These are phyloP conservation scores for Hoplostethus mediterraneus DNA, from an alignment of 2,797 vertebrate species.

Conservation along the genomic window DNA sequence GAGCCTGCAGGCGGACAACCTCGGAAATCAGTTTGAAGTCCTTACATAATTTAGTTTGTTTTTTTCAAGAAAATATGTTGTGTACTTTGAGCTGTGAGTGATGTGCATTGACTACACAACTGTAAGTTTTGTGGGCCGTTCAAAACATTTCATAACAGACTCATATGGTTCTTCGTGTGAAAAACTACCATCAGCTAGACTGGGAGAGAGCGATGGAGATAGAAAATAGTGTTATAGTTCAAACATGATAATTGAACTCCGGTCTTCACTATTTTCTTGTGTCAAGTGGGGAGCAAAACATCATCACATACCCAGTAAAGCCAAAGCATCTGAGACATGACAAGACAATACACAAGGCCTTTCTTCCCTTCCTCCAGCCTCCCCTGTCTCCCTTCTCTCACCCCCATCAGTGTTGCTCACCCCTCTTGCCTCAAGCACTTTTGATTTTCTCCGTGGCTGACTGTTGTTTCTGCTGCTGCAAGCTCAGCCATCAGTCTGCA, in stretches of 20 bases:
- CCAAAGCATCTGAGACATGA: slow-evolving; percentile 12
- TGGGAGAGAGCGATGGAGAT: too few relatives aligned
- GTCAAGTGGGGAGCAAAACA: background rate
- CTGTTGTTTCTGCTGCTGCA: slow-evolving; percentile 80
- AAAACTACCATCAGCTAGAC: too few relatives aligned
- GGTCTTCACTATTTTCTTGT: background rate
- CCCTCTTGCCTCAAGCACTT: slow-evolving; percentile 71
- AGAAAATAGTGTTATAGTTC: too few relatives aligned
- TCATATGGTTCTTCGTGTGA: too few relatives aligned
- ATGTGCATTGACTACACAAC: too few relatives aligned
- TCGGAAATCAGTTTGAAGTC: too few relatives aligned
- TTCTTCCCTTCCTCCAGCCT: slow-evolving; percentile 12
- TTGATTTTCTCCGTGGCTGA: slow-evolving; percentile 73
- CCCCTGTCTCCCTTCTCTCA: slow-evolving; percentile 42
- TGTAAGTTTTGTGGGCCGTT: background rate
- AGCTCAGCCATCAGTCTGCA: slow-evolving; percentile 87
- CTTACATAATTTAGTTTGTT: too few relatives aligned
- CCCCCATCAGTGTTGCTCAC: slow-evolving; percentile 65
- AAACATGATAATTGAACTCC: too few relatives aligned
- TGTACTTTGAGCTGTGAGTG: too few relatives aligned
- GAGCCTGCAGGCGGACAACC: too few relatives aligned
- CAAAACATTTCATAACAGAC: too few relatives aligned
- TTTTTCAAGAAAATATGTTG: too few relatives aligned
- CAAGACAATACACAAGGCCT: slow-evolving; percentile 23
- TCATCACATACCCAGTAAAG: slow-evolving; percentile 15